Evolutionary conservation across 2,888 invertebrate species (phyloP).

Genomic region (Drosophila algonquin): DNA sequence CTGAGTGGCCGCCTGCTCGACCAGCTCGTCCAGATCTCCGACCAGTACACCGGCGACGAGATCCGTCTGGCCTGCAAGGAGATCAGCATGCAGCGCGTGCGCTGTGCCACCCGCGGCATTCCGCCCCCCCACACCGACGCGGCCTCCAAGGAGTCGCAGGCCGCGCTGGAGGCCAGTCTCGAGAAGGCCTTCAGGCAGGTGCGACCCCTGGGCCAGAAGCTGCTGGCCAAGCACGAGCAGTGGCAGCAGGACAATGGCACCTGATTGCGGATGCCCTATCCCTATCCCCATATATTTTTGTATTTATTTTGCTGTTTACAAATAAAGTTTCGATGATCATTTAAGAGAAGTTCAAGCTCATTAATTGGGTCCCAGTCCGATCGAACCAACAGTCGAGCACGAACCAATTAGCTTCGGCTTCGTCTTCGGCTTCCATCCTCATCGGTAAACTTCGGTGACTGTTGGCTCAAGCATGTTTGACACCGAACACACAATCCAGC

Average conservation of each 20-base stretch:
- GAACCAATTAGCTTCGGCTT: too few species aligned
- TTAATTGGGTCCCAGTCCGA: too few species aligned
- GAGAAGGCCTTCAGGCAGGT: conserved; percentile 79
- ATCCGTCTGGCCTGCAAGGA: conserved; percentile 94
- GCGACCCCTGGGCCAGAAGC: conserved; percentile 85
- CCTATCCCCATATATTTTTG: background rate
- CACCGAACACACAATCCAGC: too few species aligned
- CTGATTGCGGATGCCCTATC: conserved; percentile 9
- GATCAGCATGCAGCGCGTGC: conserved; percentile 91
- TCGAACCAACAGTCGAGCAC: too few species aligned
- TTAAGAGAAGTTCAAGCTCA: too few species aligned
- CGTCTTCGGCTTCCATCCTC: too few species aligned
- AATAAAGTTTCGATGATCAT: background rate
- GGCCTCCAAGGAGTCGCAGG: conserved; percentile 37
- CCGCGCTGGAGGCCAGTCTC: conserved; percentile 45
- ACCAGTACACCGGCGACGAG: conserved; percentile 95
- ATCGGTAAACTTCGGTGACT: too few species aligned
- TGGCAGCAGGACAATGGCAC: conserved; percentile 88
- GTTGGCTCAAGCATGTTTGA: too few species aligned
- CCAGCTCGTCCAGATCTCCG: conserved; percentile 86
- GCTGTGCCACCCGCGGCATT: conserved; percentile 83
- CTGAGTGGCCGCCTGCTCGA: conserved; percentile 71
- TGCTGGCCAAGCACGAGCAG: conserved; percentile 86
- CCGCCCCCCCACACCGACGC: background rate
- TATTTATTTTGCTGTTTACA: background rate